These are phyloP conservation scores for Agapornis roseicollis DNA, from an alignment of 2,113 vertebrate genomes.

Conservation along the genomic window DNA sequence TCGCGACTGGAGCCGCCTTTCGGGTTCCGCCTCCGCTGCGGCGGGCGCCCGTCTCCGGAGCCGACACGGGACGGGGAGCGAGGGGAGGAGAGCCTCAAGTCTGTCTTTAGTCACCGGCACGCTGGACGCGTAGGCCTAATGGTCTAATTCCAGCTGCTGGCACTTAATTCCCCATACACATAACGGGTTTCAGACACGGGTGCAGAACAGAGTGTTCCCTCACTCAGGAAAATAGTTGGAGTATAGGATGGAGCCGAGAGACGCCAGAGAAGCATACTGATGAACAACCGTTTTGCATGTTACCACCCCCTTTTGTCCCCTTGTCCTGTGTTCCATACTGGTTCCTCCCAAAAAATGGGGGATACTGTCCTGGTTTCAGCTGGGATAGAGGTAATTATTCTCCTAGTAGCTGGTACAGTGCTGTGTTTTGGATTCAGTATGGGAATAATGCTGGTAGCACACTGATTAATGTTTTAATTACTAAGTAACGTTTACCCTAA, in stretches of 20 bases:
- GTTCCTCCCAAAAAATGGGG: neutral
- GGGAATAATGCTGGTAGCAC: neutral
- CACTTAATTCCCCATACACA: too few species aligned
- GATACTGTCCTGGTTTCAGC: neutral
- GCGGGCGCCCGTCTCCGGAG: neutral
- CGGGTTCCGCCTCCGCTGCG: neutral
- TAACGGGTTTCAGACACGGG: neutral
- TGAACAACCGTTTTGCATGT: fast-evolving
- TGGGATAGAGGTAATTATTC: neutral
- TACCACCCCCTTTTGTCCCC: neutral
- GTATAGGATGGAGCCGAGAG: neutral
- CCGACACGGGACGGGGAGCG: fast-evolving
- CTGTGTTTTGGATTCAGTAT: neutral
- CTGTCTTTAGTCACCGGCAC: fast-evolving
- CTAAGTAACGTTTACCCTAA: neutral
- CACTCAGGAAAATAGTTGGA: neutral
- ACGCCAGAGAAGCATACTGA: neutral
- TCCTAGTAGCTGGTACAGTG: neutral
- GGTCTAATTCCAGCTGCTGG: neutral
- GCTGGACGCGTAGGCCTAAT: neutral
- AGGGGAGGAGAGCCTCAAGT: fast-evolving
- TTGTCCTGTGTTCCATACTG: neutral
- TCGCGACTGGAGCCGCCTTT: neutral
- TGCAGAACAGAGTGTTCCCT: neutral
- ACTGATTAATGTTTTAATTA: neutral